Conservation (phyloP, 2,797 vertebrate genomes). For the Tiaroga cobitis region DNA sequence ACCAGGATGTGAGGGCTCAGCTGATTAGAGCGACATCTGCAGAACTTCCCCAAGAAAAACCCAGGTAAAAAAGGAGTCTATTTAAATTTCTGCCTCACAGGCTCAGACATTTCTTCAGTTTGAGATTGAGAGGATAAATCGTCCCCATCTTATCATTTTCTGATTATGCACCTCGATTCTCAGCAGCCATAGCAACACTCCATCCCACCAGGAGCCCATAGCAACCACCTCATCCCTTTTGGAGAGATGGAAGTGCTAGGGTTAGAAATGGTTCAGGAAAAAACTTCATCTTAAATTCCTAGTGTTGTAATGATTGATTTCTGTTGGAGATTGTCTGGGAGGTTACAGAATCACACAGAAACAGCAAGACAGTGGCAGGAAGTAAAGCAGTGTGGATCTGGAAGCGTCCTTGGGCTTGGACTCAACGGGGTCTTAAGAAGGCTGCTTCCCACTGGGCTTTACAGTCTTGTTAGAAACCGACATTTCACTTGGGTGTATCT, state of each 20-base stretch:
- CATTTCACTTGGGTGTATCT: conserved; percentile 9
- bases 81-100: neutral
- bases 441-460: conserved; percentile 23
- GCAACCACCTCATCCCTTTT: conserved; percentile 8
- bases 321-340: neutral
- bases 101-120: neutral
- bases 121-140: conserved; percentile 25
- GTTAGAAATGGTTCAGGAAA: neutral
- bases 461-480: conserved; percentile 37
- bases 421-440: neutral
- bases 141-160: conserved; percentile 16
- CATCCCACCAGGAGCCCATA: conserved; percentile 28
- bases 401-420: neutral
- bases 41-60: conserved; percentile 92
- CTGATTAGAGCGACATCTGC: conserved; percentile 84
- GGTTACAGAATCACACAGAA: neutral
- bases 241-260: neutral
- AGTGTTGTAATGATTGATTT: conserved; percentile 18
- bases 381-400: neutral
- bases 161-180: conserved; percentile 43
- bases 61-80: conserved; percentile 76
- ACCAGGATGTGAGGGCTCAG: conserved; percentile 80
- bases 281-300: conserved; percentile 14
- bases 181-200: conserved; percentile 42
- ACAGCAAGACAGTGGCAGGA: neutral